Evolutionary conservation across 2,797 vertebrate species (phyloP), one percentile per base, ranked within the genome.

Genomic region (Lithobates sylvaticus): DNA sequence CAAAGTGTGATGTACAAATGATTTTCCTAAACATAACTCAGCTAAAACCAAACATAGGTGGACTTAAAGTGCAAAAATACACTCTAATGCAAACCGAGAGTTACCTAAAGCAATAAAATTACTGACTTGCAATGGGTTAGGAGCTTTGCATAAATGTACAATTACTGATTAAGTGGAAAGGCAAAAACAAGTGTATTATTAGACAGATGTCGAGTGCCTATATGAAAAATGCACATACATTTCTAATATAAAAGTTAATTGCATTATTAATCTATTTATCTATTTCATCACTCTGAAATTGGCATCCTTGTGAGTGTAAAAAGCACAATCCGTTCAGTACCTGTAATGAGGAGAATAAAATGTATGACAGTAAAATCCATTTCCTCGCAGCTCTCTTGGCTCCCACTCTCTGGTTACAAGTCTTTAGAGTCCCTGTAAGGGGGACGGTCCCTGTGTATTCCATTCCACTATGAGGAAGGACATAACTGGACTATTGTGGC

Each of bases 281-380:
- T 21, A 21, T 58, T 58, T 23, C 47, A 54, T 54, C 50, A 61
- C 54, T 23, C 54, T 5, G 10, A 61, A 23, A 5, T n/a, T 61
- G 54, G 54, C 54, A 23, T 8, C 21, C 21, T 5, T 23, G 10
- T 9, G 0, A 23, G 8, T 23, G 21, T 61, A 23, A 61, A 61
- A n/a, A 58, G 16, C 16, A 8, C 16, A 50, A 21, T 54, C 18
- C 13, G 50, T 54, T 54, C 54, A 0, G 10, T 84, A 87, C 86
- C 86, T 87, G 69, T 68, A 26, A 87, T 32, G n/a, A 87, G 81
- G 44, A 87, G 77, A 78, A 87, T 83, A 68, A 84, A 21, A 61
- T 83, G 61, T 47, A 16, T 27, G 76, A 70, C 39, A 23, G 68
- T 42, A 70, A 87, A 87, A 84, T 75, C 86, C 86, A 87, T 87